Conservation (phyloP, 2,888 invertebrate species). For the Calliphora vomitoria region DNA sequence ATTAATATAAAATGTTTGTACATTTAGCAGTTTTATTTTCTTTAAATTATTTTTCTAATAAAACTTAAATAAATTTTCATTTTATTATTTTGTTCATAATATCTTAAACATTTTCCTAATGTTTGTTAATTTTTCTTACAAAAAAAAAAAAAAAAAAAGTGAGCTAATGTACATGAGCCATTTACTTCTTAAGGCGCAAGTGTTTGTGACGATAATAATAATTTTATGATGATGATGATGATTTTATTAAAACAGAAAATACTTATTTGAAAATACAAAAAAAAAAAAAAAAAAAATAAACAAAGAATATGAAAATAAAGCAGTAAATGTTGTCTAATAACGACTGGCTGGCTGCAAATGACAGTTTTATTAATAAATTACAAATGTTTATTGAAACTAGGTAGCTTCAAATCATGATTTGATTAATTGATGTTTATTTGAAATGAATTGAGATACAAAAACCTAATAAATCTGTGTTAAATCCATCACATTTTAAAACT, state of each 20-base stretch:
- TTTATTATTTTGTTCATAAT: no score
- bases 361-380: constrained; percentile 52
- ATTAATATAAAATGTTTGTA: no score
- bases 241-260: constrained; percentile 32
- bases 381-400: constrained; percentile 4
- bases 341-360: constrained; percentile 36
- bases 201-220: constrained; percentile 45
- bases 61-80: no score
- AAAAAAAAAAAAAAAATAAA: neutral
- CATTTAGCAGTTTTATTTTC: no score
- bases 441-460: neutral
- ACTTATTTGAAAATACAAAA: no score
- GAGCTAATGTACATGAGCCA: no score
- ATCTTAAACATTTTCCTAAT: neutral
- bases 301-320: neutral
- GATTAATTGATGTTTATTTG: constrained; percentile 16
- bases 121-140: neutral
- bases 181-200: constrained; percentile 24
- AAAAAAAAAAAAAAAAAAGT: no score
- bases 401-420: neutral
- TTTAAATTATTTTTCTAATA: no score
- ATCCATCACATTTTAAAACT: no score
- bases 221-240: constrained; percentile 40
- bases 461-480: no score
- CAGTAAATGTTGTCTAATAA: constrained; percentile 11